A percentile compares a stretch with the other conserved stretches of the same genome.
Conservation (phyloP, 2,113 vertebrate species). For the Steatornis caripensis region DNA sequence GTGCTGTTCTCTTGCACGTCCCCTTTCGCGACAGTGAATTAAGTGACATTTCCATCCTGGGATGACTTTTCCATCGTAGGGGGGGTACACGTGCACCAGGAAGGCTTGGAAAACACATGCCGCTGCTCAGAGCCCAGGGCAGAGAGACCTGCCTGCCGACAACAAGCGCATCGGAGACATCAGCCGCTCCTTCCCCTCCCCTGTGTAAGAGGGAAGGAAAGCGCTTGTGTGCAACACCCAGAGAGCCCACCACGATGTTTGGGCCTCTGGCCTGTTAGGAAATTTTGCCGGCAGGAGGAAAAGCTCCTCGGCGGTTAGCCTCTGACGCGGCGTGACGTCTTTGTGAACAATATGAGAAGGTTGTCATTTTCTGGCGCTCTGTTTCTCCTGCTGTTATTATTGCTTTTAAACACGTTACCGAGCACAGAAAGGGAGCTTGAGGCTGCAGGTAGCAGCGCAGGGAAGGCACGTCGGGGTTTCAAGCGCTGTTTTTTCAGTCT, state of each 20-base stretch:
- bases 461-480: background rate
- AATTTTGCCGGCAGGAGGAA: background rate
- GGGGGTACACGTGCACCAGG: background rate
- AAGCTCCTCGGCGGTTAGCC: background rate
- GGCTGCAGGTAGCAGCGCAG: background rate
- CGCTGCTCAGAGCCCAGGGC: background rate
- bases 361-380: background rate
- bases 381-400: background rate
- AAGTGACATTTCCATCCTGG: background rate
- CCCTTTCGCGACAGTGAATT: background rate
- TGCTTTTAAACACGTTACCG: background rate
- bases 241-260: background rate
- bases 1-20: background rate
- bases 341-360: background rate
- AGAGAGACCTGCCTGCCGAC: background rate
- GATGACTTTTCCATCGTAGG: background rate
- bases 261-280: background rate
- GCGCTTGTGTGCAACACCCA: background rate
- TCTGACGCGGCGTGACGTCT: fast-evolving
- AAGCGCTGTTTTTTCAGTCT: background rate
- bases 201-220: background rate
- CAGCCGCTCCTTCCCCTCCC: background rate
- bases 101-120: background rate
- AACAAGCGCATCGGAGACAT: no score
- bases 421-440: background rate